Conservation (phyloP, 1,140 invertebrate species). For the Platyscapa corneri region DNA sequence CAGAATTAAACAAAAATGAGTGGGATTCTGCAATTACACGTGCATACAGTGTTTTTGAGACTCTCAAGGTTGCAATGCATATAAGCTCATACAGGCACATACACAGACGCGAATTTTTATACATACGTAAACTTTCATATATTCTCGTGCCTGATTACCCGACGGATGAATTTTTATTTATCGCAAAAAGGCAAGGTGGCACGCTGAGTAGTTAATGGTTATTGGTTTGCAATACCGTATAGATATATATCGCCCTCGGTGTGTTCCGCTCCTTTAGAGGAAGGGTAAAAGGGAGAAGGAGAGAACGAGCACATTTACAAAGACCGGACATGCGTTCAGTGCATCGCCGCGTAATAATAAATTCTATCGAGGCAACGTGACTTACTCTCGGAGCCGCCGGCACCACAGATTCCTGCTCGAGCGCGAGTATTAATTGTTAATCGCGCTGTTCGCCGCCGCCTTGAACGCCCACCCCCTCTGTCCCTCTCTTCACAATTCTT, state of each 20-base stretch:
- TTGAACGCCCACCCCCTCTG: not conserved
- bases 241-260: slow-evolving; percentile 29
- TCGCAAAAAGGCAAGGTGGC: slow-evolving; percentile 64
- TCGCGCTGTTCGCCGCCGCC: slow-evolving; percentile 44
- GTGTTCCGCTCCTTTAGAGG: slow-evolving; percentile 20
- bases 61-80: not conserved
- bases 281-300: not conserved
- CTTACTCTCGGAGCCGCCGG: slow-evolving; percentile 60
- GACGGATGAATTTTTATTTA: slow-evolving; percentile 66
- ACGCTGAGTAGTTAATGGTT: slow-evolving; percentile 67
- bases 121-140: slow-evolving; percentile 9
- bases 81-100: too few relatives aligned
- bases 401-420: slow-evolving; percentile 46
- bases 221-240: slow-evolving; percentile 67
- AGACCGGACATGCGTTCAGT: slow-evolving; percentile 47
- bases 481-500: too few relatives aligned
- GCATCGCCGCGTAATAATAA: slow-evolving; percentile 64
- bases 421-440: slow-evolving; percentile 67
- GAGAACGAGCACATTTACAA: slow-evolving; percentile 23
- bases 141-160: slow-evolving; percentile 62
- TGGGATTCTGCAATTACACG: not conserved
- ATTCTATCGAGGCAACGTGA: slow-evolving; percentile 68
- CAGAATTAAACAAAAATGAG: not conserved
- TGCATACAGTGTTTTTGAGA: not conserved
- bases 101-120: too few relatives aligned